Evolutionary conservation across 2,113 vertebrate species (phyloP), one percentile per base, ranked within the genome.

Genomic region (Pipra filicauda): DNA sequence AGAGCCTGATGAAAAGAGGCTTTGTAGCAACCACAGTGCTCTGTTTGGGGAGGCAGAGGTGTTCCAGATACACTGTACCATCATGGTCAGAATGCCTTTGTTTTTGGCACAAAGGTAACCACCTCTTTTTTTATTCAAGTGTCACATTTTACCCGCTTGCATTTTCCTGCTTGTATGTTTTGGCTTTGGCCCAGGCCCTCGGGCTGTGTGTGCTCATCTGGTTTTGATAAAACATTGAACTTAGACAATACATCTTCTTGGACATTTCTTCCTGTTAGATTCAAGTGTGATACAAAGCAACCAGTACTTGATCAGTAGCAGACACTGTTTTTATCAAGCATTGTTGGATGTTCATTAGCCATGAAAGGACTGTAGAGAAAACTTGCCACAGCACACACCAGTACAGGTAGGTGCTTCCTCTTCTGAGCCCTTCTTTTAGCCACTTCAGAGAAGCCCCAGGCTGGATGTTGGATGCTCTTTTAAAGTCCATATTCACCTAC

Each of bases 101-200:
- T 14, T 85, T 85, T 66, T 94, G 93, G 89, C 85, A 82, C 70
- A 72, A 57, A 73, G 81, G 81, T 26, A 88, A 64, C 31, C 71
- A 46, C 48, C 62, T 51, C 7, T 20, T 82, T 67, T 88, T 74
- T 82, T 49, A 84, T 58, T 71, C 73, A 78, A 94, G 91, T 94
- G 92, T 97, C 91, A 89, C 88, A 91, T 97, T 97, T 95, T 97
- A 96, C 96, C 93, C 92, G 4, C 79, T 91, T 91, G 88, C 94
- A 97, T 93, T 96, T 96, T 97, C 96, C 96, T 97, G 89, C 95
- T 92, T 97, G 94, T 97, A 2, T 97, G 62, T 93, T 93, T 97
- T 97, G 97, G 96, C 96, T 96, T 62, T 85, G 52, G 55, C 74
- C 95, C 96, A 97, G 93, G 73, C 52, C 86, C 81, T 72, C 2